phyloP scores from a whole-genome alignment of 2,797 vertebrate species.

The Sitta carolinensis region DNA sequence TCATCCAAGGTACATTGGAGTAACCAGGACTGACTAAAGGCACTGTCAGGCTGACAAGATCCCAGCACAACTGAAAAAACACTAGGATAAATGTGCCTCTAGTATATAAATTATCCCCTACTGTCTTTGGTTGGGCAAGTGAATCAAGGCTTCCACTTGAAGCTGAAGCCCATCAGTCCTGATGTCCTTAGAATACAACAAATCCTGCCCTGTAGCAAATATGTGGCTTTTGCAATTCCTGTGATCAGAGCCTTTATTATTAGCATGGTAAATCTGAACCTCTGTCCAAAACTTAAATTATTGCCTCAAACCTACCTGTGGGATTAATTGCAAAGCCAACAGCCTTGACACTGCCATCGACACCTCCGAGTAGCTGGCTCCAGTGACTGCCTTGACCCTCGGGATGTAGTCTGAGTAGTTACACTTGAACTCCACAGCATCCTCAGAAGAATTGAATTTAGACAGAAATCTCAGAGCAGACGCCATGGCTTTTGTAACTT shows the following conservation, averaged over 20 bases:
- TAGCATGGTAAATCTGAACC: neutral
- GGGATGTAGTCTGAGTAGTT: slow-evolving; percentile 69
- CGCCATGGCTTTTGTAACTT: slow-evolving; percentile 82
- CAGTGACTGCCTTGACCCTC: slow-evolving; percentile 79
- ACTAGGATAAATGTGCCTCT: fast-evolving
- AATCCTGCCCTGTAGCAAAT: neutral
- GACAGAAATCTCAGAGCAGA: slow-evolving; percentile 77
- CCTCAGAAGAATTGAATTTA: slow-evolving; percentile 63
- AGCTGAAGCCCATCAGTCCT: neutral
- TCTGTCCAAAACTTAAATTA: neutral
- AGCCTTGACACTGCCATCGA: slow-evolving; percentile 85
- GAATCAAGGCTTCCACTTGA: neutral
- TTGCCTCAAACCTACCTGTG: slow-evolving; percentile 77
- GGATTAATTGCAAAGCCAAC: slow-evolving; percentile 84
- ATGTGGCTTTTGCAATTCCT: neutral
- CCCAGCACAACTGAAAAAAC: neutral
- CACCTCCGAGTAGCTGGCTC: slow-evolving; percentile 81
- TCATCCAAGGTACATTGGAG: neutral
- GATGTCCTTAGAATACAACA: neutral
- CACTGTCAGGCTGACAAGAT: neutral
- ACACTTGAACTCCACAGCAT: slow-evolving; percentile 70
- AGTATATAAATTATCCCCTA: neutral
- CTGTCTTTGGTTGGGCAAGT: neutral
- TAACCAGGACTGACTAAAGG: neutral
- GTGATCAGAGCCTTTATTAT: neutral